Evolutionary conservation across 2,113 vertebrate genomes (phyloP).

Genomic region (Microcebus griseorufus): DNA sequence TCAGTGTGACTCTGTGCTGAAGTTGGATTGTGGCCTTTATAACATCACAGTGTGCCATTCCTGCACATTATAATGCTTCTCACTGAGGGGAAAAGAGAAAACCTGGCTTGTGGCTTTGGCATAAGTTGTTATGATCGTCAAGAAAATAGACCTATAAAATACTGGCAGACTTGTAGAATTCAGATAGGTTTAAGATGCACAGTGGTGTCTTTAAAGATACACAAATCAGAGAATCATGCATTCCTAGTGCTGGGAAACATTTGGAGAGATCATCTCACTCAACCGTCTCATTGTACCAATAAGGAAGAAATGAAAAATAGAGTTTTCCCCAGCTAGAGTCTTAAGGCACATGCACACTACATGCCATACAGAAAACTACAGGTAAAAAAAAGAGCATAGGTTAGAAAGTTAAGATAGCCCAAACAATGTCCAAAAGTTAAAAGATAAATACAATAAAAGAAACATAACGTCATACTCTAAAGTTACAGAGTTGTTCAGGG

Average conservation of each 20-base stretch:
- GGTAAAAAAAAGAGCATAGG: neutral
- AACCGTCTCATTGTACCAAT: neutral
- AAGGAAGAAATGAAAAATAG: neutral
- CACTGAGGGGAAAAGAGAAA: neutral
- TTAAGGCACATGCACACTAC: neutral
- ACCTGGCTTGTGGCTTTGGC: neutral
- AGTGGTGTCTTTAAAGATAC: conserved; percentile 9
- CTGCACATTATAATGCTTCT: conserved; percentile 8
- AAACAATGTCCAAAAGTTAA: neutral
- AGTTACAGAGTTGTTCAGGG: neutral
- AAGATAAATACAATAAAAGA: neutral
- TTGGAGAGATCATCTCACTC: neutral
- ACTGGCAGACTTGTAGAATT: neutral
- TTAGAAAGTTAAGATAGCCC: neutral
- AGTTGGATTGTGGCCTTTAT: neutral
- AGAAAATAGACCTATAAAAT: conserved; percentile 49
- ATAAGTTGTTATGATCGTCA: neutral
- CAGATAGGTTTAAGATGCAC: neutral
- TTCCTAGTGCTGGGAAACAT: neutral
- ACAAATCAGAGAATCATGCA: neutral
- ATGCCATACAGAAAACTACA: neutral
- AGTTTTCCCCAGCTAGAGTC: neutral
- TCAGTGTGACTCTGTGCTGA: neutral
- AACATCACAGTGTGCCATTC: neutral
- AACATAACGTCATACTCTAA: neutral